Evolutionary conservation across 2,113 vertebrate species (phyloP).

Genomic region (Sylvilagus bachmani): DNA sequence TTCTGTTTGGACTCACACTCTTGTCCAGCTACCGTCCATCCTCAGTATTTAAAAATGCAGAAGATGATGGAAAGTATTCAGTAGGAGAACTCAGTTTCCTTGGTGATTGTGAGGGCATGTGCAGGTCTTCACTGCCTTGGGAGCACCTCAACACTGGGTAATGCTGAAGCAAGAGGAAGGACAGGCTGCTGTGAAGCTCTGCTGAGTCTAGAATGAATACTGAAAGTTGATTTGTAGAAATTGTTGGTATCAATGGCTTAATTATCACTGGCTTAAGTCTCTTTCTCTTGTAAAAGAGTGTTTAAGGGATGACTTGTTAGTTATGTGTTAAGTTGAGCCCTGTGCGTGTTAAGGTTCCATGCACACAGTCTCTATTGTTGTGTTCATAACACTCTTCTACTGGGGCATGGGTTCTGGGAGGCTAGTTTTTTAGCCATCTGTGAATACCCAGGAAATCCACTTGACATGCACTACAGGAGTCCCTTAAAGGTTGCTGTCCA

Average conservation of each 20-base stretch:
- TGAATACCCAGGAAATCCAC: slow-evolving; percentile 13
- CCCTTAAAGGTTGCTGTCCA: neutral
- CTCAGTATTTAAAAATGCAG: neutral
- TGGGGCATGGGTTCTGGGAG: neutral
- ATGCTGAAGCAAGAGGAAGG: neutral
- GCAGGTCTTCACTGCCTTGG: neutral
- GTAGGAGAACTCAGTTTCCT: neutral
- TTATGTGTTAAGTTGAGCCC: neutral
- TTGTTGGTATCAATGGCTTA: neutral
- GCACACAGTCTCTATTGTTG: neutral
- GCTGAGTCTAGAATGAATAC: neutral
- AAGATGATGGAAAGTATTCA: neutral
- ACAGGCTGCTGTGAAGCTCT: neutral
- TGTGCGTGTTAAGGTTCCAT: neutral
- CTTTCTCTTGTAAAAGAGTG: neutral
- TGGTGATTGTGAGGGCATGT: neutral
- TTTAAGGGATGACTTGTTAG: neutral
- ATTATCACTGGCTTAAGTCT: neutral
- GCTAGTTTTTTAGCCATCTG: neutral
- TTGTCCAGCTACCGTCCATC: rapidly evolving
- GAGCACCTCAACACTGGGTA: neutral
- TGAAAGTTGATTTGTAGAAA: neutral
- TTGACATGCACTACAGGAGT: neutral
- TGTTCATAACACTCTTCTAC: neutral
- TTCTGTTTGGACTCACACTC: neutral